Percentiles rank a stretch among this genome's conserved stretches.
Conservation (phyloP, 2,797 vertebrate genomes). For the Botia kubotai region DNA sequence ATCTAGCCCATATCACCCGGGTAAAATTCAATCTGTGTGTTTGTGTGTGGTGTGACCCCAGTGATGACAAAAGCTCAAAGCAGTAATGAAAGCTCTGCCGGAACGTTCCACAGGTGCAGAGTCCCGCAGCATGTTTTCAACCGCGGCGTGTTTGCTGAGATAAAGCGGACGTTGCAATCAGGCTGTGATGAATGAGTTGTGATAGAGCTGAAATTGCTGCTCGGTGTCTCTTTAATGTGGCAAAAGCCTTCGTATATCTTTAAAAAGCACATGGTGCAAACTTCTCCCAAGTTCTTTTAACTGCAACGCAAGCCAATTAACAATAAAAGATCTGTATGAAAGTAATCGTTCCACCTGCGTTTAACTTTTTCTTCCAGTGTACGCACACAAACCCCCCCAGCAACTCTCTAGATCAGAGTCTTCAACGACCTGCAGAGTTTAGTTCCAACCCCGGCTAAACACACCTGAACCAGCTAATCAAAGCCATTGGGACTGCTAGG, state of each 20-base stretch:
- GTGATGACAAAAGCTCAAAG: slow-evolving; percentile 44
- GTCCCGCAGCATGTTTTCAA: slow-evolving; percentile 66
- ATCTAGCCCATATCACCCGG: slow-evolving; percentile 27
- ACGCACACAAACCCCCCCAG: slow-evolving; percentile 37
- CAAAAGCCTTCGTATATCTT: slow-evolving; percentile 71
- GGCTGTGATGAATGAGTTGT: slow-evolving; percentile 77
- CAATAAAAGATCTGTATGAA: slow-evolving; percentile 58
- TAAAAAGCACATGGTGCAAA: slow-evolving; percentile 66
- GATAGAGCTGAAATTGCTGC: slow-evolving; percentile 78
- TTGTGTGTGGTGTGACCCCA: slow-evolving; percentile 33
- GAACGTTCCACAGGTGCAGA: slow-evolving; percentile 63
- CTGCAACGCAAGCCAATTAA: slow-evolving; percentile 70
- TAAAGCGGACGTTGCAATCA: slow-evolving; percentile 76
- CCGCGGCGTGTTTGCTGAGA: slow-evolving; percentile 62
- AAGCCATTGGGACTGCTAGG: too few species aligned
- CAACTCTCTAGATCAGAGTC: too few species aligned
- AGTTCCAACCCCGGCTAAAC: too few species aligned
- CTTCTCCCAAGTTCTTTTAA: slow-evolving; percentile 60
- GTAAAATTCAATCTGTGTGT: slow-evolving; percentile 46
- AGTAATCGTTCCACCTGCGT: slow-evolving; percentile 68
- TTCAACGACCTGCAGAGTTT: too few species aligned
- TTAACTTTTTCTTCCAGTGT: slow-evolving; percentile 51
- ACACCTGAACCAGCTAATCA: too few species aligned
- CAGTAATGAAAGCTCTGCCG: slow-evolving; percentile 44
- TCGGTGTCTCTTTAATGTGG: slow-evolving; percentile 73